Percentiles rank a stretch among this genome's conserved stretches.
These are phyloP conservation scores for Planiliza haematocheilus DNA, from an alignment of 2,113 vertebrate genomes.

Conservation along the genomic window DNA sequence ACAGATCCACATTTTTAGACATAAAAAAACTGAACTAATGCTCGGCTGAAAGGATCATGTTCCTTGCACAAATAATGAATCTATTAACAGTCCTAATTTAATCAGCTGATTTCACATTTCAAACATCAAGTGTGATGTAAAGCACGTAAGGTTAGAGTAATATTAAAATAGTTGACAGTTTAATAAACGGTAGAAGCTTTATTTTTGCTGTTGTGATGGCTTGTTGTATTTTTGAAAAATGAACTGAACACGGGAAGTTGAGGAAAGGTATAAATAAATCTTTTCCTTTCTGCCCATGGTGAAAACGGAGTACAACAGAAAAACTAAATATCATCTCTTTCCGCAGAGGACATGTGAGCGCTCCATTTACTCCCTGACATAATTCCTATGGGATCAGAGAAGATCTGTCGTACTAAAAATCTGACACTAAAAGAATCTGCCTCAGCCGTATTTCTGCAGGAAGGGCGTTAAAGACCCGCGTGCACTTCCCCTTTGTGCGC, in stretches of 20 bases:
- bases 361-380: conserved; percentile 16
- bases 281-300: conserved; percentile 4
- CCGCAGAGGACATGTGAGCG: conserved; percentile 1
- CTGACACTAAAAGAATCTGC: conserved; percentile 23
- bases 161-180: not conserved
- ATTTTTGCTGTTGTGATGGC: too few relatives aligned
- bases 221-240: not conserved
- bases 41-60: too few relatives aligned
- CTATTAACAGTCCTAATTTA: too few relatives aligned
- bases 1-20: too few relatives aligned
- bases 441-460: conserved; percentile 47
- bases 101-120: too few relatives aligned
- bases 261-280: not conserved
- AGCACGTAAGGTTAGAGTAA: not conserved
- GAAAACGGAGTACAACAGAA: not conserved
- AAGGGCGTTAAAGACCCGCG: conserved; percentile 38
- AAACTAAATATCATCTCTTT: conserved; percentile 3
- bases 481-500: conserved; percentile 42
- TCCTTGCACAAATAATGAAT: too few relatives aligned
- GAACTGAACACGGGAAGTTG: not conserved
- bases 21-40: too few relatives aligned
- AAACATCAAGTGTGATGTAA: not conserved
- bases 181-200: not conserved
- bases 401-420: conserved; percentile 23
- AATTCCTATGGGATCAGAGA: conserved; percentile 35